Evolutionary conservation across 2,113 vertebrate genomes (phyloP).

Genomic region (Aegotheles bennettii): DNA sequence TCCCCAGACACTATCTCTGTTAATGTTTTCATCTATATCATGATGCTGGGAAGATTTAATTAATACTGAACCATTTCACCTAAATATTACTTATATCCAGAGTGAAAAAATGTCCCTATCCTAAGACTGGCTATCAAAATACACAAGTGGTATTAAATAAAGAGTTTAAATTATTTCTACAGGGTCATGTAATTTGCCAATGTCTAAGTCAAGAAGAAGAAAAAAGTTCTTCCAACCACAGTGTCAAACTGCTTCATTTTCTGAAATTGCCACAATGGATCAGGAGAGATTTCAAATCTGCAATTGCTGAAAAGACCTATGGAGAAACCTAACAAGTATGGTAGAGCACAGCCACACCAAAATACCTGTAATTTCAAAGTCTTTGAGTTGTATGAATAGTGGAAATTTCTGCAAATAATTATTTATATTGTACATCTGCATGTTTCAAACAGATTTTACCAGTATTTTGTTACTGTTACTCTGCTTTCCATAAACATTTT

Average conservation of each 20-base stretch:
- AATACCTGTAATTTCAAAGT: not conserved
- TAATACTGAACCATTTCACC: not conserved
- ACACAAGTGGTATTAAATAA: not conserved
- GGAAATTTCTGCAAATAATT: not conserved
- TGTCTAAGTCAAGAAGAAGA: not conserved
- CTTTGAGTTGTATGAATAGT: not conserved
- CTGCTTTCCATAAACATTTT: not conserved
- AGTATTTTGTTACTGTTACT: not conserved
- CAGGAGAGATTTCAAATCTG: not conserved
- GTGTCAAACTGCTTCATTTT: not conserved
- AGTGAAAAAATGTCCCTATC: not conserved
- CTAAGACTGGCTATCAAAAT: not conserved
- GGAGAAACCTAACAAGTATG: not conserved
- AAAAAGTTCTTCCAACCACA: not conserved
- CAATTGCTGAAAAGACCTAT: not conserved
- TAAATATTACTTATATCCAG: not conserved
- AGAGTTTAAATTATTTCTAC: not conserved
- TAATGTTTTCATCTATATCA: not conserved
- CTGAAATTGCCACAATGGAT: not conserved
- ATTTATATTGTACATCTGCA: not conserved
- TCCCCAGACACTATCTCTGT: not conserved
- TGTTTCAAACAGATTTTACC: not conserved
- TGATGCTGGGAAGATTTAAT: not conserved
- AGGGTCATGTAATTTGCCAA: not conserved
- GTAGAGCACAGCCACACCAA: not conserved